Conservation (phyloP, 2,113 vertebrate genomes). For the Falco punctatus region DNA sequence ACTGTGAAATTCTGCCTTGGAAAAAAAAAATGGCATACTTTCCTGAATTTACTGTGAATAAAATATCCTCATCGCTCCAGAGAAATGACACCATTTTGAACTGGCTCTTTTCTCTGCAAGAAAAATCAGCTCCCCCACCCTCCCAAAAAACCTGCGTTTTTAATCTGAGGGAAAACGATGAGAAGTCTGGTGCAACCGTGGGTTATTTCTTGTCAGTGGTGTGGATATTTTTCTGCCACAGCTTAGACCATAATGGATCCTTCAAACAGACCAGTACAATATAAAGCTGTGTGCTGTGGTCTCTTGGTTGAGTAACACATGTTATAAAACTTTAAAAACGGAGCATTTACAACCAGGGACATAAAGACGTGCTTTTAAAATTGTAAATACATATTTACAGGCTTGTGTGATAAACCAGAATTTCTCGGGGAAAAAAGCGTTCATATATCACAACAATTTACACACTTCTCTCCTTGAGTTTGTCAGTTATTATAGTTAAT, state of each 20-base stretch:
- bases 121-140: not conserved
- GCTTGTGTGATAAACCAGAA: conserved; percentile 44
- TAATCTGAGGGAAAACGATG: not conserved
- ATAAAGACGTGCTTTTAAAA: conserved; percentile 77
- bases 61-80: not conserved
- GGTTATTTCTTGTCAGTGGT: not conserved
- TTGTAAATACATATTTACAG: conserved; percentile 76
- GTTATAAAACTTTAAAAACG: conserved; percentile 78
- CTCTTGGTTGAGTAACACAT: conserved; percentile 25
- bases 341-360: conserved; percentile 74
- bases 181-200: not conserved
- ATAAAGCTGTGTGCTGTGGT: conserved; percentile 14
- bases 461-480: conserved; percentile 20
- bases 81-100: not conserved
- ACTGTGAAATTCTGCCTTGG: conserved; percentile 42
- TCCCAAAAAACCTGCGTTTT: not conserved
- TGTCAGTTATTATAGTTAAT: not conserved
- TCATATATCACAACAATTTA: conserved; percentile 10
- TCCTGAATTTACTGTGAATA: not conserved
- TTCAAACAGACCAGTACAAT: not conserved
- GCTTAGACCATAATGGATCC: not conserved
- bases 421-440: conserved; percentile 50
- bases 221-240: not conserved
- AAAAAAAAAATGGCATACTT: not conserved
- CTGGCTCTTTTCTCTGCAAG: not conserved